Percentiles rank a stretch among this genome's conserved stretches.
Evolutionary conservation across 1,140 invertebrate genomes (phyloP).

Genomic region (Zaprionus camerounensis): DNA sequence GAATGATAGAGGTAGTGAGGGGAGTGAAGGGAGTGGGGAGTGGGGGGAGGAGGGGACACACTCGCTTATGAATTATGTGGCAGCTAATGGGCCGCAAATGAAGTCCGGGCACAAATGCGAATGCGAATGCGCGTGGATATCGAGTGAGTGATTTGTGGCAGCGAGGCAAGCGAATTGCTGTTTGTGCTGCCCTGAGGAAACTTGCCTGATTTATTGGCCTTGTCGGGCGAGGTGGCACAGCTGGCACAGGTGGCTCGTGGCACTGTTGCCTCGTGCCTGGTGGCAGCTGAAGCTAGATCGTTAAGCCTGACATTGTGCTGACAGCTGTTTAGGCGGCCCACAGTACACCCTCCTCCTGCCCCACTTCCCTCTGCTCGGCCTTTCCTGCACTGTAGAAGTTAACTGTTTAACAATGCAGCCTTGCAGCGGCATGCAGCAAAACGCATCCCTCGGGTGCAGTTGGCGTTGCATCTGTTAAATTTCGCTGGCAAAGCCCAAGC

Average conservation of each 20-base stretch:
- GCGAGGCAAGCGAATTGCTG: constrained; percentile 3
- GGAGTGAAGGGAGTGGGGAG: no score
- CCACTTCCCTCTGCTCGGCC: not conserved
- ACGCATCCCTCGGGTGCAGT: constrained; percentile 69
- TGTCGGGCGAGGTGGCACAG: no score
- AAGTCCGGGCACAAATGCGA: constrained; percentile 34
- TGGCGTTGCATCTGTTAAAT: constrained; percentile 51
- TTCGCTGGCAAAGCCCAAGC: constrained; percentile 28
- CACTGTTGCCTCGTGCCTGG: not conserved
- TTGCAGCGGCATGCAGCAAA: constrained; percentile 45
- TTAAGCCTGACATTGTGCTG: constrained; percentile 11
- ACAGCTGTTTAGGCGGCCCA: constrained; percentile 26
- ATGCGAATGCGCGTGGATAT: constrained; percentile 15
- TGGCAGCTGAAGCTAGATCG: constrained; percentile 17
- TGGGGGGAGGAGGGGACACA: not conserved
- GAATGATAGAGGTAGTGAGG: not conserved
- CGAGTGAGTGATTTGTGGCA: constrained; percentile 37
- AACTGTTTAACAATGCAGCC: constrained; percentile 36
- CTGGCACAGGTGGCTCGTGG: not conserved
- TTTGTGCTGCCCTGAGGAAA: constrained; percentile 2
- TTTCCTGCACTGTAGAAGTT: not conserved
- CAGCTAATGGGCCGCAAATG: constrained; percentile 61
- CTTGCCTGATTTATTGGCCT: constrained; percentile 49
- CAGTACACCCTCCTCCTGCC: not conserved
- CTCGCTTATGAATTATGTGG: constrained; percentile 52